These are phyloP conservation scores for Zaprionus tsacasi DNA, from an alignment of 1,140 invertebrate species.

Conservation along the genomic window DNA sequence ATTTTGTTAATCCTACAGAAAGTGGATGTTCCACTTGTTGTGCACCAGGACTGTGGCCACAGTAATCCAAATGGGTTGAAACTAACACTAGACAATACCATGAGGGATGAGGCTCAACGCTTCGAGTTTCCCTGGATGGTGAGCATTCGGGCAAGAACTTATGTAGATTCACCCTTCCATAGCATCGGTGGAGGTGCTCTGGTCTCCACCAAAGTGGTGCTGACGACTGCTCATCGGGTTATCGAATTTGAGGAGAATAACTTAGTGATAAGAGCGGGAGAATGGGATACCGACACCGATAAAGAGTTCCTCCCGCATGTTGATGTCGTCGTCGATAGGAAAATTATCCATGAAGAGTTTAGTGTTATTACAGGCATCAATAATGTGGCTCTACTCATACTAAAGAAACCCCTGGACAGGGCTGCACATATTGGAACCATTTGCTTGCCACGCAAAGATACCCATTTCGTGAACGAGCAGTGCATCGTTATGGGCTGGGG, in stretches of 20 bases:
- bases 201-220: slow-evolving; percentile 87
- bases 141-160: not conserved
- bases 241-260: slow-evolving; percentile 76
- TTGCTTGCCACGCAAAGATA: slow-evolving; percentile 14
- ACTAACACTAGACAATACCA: not conserved
- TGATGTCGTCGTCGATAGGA: slow-evolving; percentile 7
- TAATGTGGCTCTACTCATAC: slow-evolving; percentile 41
- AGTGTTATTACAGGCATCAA: not conserved
- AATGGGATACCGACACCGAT: slow-evolving; percentile 26
- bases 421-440: slow-evolving; percentile 35
- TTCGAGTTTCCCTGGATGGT: slow-evolving; percentile 38
- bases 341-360: not conserved
- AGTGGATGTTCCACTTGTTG: not conserved
- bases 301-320: not conserved
- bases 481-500: slow-evolving; percentile 56
- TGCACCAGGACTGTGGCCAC: slow-evolving; percentile 85
- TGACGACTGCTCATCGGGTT: slow-evolving; percentile 88
- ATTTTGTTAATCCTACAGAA: not conserved
- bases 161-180: not conserved
- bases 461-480: not conserved
- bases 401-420: slow-evolving; percentile 1
- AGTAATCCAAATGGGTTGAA: not conserved
- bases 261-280: slow-evolving; percentile 37
- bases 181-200: slow-evolving; percentile 85
- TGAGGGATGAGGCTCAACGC: slow-evolving; percentile 1